Percentiles rank a stretch among this genome's conserved stretches.
Evolutionary conservation across 2,888 invertebrate genomes (phyloP).

Genomic region (Pristionchus arcanus): DNA sequence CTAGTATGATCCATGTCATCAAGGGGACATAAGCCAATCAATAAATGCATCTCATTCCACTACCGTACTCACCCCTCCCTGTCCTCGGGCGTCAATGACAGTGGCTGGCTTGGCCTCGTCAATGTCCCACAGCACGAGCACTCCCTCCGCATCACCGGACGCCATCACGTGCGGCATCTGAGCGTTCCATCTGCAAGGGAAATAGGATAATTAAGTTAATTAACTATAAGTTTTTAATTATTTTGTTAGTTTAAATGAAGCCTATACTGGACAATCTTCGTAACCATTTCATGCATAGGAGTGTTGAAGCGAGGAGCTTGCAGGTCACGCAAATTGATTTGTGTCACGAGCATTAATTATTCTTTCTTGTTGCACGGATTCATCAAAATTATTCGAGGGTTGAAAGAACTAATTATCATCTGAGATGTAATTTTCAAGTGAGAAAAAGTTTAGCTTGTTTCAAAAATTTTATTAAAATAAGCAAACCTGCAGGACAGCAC

Average conservation of each 20-base stretch:
- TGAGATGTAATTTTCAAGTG: no score
- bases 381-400: no score
- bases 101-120: constrained; percentile 88
- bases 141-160: constrained; percentile 86
- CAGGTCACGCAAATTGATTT: not conserved
- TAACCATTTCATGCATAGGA: no score
- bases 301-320: not conserved
- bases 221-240: no score
- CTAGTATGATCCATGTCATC: no score
- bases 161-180: constrained; percentile 86
- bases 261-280: no score
- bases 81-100: constrained; percentile 85
- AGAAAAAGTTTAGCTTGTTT: no score
- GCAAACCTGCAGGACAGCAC: constrained; percentile 86
- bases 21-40: not conserved
- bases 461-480: not conserved
- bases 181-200: constrained; percentile 86
- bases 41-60: no score
- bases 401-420: no score
- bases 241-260: no score
- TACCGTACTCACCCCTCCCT: constrained; percentile 86
- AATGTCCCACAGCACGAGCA: constrained; percentile 92
- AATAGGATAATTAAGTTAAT: no score
- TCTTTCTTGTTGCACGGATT: no score
- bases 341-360: not conserved